Conservation (phyloP, 2,113 vertebrate genomes). For the Centrocercus urophasianus region DNA sequence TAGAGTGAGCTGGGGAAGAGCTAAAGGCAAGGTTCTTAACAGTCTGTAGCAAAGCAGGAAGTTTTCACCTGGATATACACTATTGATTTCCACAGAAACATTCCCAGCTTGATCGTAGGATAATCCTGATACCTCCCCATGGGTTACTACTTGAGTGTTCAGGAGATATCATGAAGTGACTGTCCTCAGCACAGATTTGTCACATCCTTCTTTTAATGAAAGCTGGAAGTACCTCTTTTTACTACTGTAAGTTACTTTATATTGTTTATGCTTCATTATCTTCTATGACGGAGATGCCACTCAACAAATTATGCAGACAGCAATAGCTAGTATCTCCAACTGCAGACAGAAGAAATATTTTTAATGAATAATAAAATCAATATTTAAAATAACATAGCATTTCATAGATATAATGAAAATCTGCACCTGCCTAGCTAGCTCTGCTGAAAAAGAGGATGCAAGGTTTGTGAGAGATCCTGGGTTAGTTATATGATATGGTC, state of each 20-base stretch:
- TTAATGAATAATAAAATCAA: background rate
- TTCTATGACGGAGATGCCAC: background rate
- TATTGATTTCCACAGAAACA: background rate
- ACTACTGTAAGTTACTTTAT: background rate
- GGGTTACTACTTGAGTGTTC: background rate
- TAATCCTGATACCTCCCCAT: background rate
- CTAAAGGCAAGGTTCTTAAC: background rate
- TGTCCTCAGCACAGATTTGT: background rate
- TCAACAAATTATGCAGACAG: background rate
- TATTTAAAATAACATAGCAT: background rate
- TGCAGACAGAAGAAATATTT: background rate
- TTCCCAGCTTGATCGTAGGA: background rate
- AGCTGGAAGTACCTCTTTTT: background rate
- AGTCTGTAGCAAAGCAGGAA: background rate
- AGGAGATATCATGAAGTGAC: background rate
- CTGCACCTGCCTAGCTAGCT: background rate
- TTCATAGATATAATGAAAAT: background rate
- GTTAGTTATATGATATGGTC: background rate
- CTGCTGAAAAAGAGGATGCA: background rate
- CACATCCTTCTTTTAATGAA: background rate
- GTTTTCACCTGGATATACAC: background rate
- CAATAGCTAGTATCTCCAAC: constrained; percentile 37
- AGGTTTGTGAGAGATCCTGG: background rate
- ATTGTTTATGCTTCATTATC: constrained; percentile 15
- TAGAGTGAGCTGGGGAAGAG: background rate